Base-by-base conservation (phyloP, 2,888 invertebrate species). In the Xanthostigma xanthostigma region DNA sequence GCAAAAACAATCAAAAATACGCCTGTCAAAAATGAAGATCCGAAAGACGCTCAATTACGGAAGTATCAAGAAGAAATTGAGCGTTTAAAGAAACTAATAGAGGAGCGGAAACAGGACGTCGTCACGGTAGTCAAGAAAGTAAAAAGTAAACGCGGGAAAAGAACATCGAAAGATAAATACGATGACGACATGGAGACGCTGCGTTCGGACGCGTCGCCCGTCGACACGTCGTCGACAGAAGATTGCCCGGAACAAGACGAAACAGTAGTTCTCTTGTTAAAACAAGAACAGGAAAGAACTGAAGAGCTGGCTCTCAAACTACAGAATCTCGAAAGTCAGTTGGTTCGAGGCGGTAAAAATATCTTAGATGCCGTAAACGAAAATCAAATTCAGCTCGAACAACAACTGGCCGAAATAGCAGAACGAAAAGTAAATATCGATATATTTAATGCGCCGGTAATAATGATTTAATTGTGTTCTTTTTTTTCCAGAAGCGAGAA, bases 1-100 rank as follows among this genome's bases (percentile, higher is more conserved):
- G 98, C 98, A 11, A 98, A 98, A 73, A 93, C 93, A 56, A 98
- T 98, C 59, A 95, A 96, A 75, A 98, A 98, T 71, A 91, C 93
- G 67, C 97, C 98, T 14, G 84, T 91, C 56, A 91, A 97, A 62
- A 98, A 98, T 69, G 97, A 98, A 68, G 97, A 99, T 75, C 96
- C 97, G 37, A 97, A 98, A 68, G 97, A 98, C 68, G 96, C 97
- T 17, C 79, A 97, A 62, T 71, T 68, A 35, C 77, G 95, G 60
- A 91, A 96, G 64, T 93, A 95, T 68, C 96, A 97, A 65, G 86
- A 89, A 54, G 94, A 95, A 72, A 94, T 96, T 63, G 84, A 84
- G 59, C 73, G 89, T 9, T 72, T 65, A 45, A 65, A 63, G 48
- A 55, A 59, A 46, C 55, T 66, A 13, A 66, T 67, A 42, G 51